Base-by-base conservation (phyloP, 2,797 vertebrate species). In the Poecilia wingei region DNA sequence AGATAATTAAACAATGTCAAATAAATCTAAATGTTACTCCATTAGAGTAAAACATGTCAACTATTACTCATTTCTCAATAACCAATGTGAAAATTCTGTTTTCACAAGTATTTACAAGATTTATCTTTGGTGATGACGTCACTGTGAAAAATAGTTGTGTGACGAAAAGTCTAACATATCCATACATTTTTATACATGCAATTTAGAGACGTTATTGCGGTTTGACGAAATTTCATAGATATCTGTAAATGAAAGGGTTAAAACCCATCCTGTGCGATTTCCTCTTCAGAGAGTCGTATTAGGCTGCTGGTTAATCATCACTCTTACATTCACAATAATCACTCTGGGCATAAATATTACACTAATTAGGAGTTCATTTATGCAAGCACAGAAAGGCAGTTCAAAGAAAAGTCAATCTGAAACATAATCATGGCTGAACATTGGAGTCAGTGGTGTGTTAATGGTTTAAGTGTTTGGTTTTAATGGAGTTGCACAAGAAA, bases 361-460 rank as follows among this genome's bases (percentile, higher is more conserved):
- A 22, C 61, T 66, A 66, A 66, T 66, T 66, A 66, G 33, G 61
- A 39, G 33, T 39, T 66, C 18, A 72, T 66, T 64, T 66, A 22
- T 39, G 18, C 18, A 66, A 36, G 61, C 61, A 66, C 33, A 22
- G 61, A 20, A 64, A 66, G 18, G 8, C 28, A 76, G 22, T 51
- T 6, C 25, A 53, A 69, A 39, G 10, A 51, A 73, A 49, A 47
- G 36, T 70, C 12, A 64, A 49, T 68, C 33, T 72, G n/a, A 84
- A 47, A 68, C 46, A 47, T 75, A 72, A 47, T 75, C 28, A 51
- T 39, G 6, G 13, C 6, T 53, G 61, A 39, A 22, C 33, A 39
- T 66, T 36, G 33, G 68, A 69, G 41, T 53, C 45, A 71, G 25
- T 41, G 28, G 55, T 49, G 25, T 14, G 1, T 55, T 81, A 68